Evolutionary conservation across 2,888 invertebrate genomes (phyloP), one percentile per base, ranked within the genome.

Genomic region (Idaea aversata): DNA sequence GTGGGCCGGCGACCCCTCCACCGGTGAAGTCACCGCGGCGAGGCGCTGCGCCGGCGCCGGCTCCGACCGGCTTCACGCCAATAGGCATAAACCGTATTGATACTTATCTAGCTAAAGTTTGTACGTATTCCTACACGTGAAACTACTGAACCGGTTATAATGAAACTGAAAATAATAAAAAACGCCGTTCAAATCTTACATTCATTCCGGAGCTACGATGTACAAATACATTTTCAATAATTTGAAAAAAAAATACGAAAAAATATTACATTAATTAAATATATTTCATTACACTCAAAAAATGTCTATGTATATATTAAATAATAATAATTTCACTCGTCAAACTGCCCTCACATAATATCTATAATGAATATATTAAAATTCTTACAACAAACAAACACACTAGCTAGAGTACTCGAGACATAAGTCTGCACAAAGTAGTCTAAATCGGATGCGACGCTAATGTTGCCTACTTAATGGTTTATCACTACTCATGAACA

Each of bases 1-100:
- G 59, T 97, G 97, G 97, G 88, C 89, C 57, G 61, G 59, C 38
- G 36, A 36, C 36, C 4, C 4, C 36, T 70, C 61, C 3, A n/a
- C 15, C 36, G 69, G 61, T 7, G 70, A 61, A 10, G 62, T 3
- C 60, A 70, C 61, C 5, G 35, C 60, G 47, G 36, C 63, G 6
- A 3, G 5, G 5, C 36, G 73, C 15, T 65, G 66, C 57, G 81
- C 76, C 65, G 74, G 81, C 1, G 16, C 75, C 36, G 47, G 65
- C 15, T 67, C 82, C 3, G 70, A 75, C 69, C 81, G 80, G 15
- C 72, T 82, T 15, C 84, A 82, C 15, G 82, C 76, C 7, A 80
- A 85, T 64, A 76, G 89, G 63, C 85, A 85, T 64, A 84, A 81
- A 71, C 90, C 90, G 13, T 90, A 90, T 75, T 90, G 78, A 82